Percentiles rank a stretch among this genome's conserved stretches.
Conservation (phyloP, 2,888 invertebrate species). For the Halocaridina rubra region DNA sequence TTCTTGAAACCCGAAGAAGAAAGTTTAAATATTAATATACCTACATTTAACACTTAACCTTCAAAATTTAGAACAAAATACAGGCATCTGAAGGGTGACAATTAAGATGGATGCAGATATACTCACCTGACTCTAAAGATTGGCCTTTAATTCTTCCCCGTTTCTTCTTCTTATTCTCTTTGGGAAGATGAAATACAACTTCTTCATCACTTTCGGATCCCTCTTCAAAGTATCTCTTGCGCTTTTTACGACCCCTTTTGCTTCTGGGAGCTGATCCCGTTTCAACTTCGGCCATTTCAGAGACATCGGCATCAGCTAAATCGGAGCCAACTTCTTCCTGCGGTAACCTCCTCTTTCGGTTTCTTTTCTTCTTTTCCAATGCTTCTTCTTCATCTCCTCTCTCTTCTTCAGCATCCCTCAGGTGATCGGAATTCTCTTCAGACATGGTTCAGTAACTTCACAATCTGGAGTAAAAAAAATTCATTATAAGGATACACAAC, state of each 20-base stretch:
- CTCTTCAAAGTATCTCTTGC: neutral
- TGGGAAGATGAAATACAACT: neutral
- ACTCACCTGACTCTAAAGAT: neutral
- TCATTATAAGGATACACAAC: too few species aligned
- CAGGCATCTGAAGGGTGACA: neutral
- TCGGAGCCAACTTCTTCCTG: neutral
- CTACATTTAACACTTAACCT: neutral
- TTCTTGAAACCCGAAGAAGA: too few species aligned
- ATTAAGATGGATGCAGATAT: too few species aligned
- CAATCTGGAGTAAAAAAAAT: too few species aligned
- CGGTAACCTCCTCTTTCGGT: too few species aligned
- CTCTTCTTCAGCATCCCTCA: too few species aligned
- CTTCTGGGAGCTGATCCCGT: neutral
- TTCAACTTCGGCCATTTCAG: neutral
- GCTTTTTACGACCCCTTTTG: constrained; percentile 4
- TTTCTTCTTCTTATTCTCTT: constrained; percentile 20
- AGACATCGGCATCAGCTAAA: neutral
- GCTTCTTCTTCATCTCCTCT: too few species aligned
- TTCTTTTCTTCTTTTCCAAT: too few species aligned
- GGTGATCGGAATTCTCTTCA: too few species aligned
- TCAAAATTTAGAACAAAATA: neutral
- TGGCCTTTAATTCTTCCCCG: constrained; percentile 13
- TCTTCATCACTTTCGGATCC: constrained; percentile 21
- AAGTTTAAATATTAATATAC: neutral
- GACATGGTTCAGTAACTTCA: too few species aligned